phyloP scores from a whole-genome alignment of 2,888 invertebrate genomes.

The Scaptodrosophila latifasciaeformis region DNA sequence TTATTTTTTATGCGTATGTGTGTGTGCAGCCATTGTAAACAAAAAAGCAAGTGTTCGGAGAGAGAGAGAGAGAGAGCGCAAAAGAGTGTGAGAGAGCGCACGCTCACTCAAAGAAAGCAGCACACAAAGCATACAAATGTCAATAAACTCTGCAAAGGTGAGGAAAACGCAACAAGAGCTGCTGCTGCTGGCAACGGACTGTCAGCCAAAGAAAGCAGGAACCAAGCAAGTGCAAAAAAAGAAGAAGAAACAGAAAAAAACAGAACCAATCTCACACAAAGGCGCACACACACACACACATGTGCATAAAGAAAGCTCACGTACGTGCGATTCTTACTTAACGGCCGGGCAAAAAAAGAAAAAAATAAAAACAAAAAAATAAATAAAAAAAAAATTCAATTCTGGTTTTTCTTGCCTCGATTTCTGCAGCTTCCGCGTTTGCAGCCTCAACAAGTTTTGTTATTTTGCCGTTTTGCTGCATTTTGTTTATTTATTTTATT shows the following conservation, averaged over 20 bases:
- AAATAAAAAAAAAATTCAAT: conserved; percentile 22
- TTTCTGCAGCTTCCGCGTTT: conserved; percentile 56
- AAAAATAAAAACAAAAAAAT: conserved; percentile 11
- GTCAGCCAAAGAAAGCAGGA: conserved; percentile 49
- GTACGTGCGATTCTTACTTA: conserved; percentile 56
- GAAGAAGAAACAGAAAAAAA: conserved; percentile 24
- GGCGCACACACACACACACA: neutral
- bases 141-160: conserved; percentile 70
- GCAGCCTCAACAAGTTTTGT: conserved; percentile 56
- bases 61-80: conserved; percentile 9
- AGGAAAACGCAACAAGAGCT: conserved; percentile 40
- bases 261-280: conserved; percentile 14
- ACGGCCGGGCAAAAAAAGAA: conserved; percentile 37
- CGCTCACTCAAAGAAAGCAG: conserved; percentile 50
- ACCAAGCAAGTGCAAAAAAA: conserved; percentile 57
- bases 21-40: conserved; percentile 38
- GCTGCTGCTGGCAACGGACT: conserved; percentile 22
- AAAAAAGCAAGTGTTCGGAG: conserved; percentile 40
- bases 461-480: conserved; percentile 47
- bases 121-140: conserved; percentile 66
- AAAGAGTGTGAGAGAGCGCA: conserved; percentile 20
- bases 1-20: conserved; percentile 42
- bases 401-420: conserved; percentile 48
- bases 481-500: conserved; percentile 44
- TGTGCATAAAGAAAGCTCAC: conserved; percentile 31